phyloP scores from a whole-genome alignment of 2,888 invertebrate genomes.

The Zygaena filipendulae region DNA sequence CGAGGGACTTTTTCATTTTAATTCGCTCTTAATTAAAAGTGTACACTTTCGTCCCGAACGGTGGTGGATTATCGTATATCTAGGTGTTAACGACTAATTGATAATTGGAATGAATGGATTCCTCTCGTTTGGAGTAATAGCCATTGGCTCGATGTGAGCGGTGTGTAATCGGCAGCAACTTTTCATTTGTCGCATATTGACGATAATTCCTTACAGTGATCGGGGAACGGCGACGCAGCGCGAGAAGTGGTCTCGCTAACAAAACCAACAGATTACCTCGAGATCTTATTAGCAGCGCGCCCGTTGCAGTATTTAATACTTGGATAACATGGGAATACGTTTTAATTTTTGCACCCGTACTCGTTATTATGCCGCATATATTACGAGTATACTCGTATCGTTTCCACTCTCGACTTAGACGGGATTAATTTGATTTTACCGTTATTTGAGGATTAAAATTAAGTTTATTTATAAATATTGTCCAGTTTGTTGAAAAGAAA shows the following conservation, averaged over 20 bases:
- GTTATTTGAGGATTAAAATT: too few species aligned
- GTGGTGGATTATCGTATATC: constrained; percentile 36
- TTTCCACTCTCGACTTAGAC: too few species aligned
- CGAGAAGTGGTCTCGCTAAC: constrained; percentile 30
- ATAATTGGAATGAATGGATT: constrained; percentile 47
- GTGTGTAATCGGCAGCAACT: constrained; percentile 47
- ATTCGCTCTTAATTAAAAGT: constrained; percentile 47
- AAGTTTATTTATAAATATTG: too few species aligned
- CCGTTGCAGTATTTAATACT: constrained; percentile 31
- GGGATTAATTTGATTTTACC: too few species aligned
- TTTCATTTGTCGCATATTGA: constrained; percentile 47
- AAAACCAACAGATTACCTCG: constrained; percentile 41
- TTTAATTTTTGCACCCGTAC: constrained; percentile 33
- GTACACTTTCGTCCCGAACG: constrained; percentile 28
- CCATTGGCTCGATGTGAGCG: constrained; percentile 36
- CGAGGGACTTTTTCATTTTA: constrained; percentile 47
- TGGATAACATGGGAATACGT: constrained; percentile 34
- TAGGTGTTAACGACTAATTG: constrained; percentile 59
- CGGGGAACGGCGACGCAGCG: constrained; percentile 7
- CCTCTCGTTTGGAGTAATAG: constrained; percentile 39
- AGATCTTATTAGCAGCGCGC: constrained; percentile 41
- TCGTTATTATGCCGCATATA: too few species aligned
- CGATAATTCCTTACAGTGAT: constrained; percentile 35
- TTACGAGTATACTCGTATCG: too few species aligned
- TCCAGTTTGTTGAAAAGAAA: too few species aligned